phyloP scores from a whole-genome alignment of 1,140 invertebrate genomes.

The Cydia pomonella region DNA sequence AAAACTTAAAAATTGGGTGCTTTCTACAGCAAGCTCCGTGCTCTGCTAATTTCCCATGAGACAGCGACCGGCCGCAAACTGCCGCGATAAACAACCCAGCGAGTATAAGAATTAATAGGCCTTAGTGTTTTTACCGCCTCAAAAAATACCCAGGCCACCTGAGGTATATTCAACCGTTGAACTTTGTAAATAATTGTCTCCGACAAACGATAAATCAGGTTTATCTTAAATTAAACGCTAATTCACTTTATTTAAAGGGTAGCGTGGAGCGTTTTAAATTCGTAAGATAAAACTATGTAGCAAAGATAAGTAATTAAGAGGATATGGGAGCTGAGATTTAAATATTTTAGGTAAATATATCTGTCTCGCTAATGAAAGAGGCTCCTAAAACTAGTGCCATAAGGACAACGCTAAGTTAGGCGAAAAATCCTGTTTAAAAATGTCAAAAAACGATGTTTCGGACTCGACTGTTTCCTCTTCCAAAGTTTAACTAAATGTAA shows the following conservation, averaged over 20 bases:
- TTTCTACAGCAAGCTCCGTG: constrained; percentile 40
- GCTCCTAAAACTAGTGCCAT: too few relatives aligned
- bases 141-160: constrained; percentile 51
- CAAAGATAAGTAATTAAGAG: too few relatives aligned
- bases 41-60: constrained; percentile 60
- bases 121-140: constrained; percentile 40
- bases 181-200: constrained; percentile 21
- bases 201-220: constrained; percentile 24
- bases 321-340: too few relatives aligned
- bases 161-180: constrained; percentile 13
- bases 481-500: too few relatives aligned
- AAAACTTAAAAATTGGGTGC: constrained; percentile 58
- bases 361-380: too few relatives aligned
- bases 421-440: too few relatives aligned
- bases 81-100: constrained; percentile 53
- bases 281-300: constrained; percentile 11
- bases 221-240: constrained; percentile 34
- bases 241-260: constrained; percentile 27
- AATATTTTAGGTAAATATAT: too few relatives aligned
- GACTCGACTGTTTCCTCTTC: too few relatives aligned
- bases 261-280: constrained; percentile 12
- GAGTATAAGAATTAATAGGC: constrained; percentile 40
- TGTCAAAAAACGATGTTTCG: too few relatives aligned
- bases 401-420: too few relatives aligned
- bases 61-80: constrained; percentile 50